Base-by-base conservation (phyloP, 2,797 vertebrate species). In the Danio jaintianensis region DNA sequence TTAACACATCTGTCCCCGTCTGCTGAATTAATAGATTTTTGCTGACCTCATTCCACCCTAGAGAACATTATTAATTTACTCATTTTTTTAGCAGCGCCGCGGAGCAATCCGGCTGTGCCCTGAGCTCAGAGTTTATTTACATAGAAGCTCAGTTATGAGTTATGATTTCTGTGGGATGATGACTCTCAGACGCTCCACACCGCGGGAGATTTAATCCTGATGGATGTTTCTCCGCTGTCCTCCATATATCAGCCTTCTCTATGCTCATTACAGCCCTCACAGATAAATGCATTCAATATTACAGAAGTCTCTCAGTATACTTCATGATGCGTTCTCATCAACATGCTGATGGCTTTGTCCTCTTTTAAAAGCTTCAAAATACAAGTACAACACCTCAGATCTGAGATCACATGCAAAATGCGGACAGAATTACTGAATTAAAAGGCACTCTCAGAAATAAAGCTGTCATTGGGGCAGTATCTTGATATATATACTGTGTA, bases 91-190 rank as follows among this genome's bases (percentile, higher is more conserved):
- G 36, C 11, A n/a, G 7, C 6, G 4, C 36, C 68, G 20, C 11
- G n/a, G 29, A n/a, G 18, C 38, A 45, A 12, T 55, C 9, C 43
- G 3, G 0, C 43, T 69, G 22, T 29, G 43, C 66, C 66, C 36
- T 69, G 47, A 52, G 12, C 58, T 55, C 48, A 71, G 56, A 45
- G 68, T 71, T 63, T 63, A 63, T 79, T 79, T 72, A 36, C 58
- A 63, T 2, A 55, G 68, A 15, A 18, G 47, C 11, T 18, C 10
- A 16, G 2, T 11, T 56, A 9, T 45, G 18, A 79, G 59, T 73
- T 18, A 56, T 56, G 78, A 80, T 63, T 18, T 10, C 38, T 72
- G 58, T 64, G 48, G 47, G 38, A 56, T 16, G 22, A 55, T 55
- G 56, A 63, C 59, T 36, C 40, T 43, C 22, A 53, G 18, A 63